A percentile compares a stretch with the other conserved stretches of the same genome.
These are phyloP conservation scores for Drosophila subobscura DNA, from an alignment of 1,140 invertebrate genomes.

Conservation along the genomic window DNA sequence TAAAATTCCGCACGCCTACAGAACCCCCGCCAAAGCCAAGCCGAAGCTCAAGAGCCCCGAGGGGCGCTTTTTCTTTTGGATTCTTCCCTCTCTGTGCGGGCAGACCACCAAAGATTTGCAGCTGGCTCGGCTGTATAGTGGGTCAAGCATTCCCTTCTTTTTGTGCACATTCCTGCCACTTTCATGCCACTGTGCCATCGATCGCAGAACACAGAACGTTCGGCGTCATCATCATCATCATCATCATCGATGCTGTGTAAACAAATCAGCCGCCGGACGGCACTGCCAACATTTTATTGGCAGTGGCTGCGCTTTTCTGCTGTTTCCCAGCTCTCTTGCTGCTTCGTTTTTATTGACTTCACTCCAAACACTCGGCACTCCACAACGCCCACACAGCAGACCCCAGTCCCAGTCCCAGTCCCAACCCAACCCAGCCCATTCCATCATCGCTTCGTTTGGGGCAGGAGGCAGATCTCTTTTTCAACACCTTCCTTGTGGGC, in stretches of 20 bases:
- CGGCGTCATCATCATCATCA: conserved; percentile 2
- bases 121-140: conserved; percentile 47
- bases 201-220: conserved; percentile 8
- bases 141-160: not conserved
- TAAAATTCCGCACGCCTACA: conserved; percentile 74
- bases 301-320: conserved; percentile 54
- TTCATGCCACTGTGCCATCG: conserved; percentile 29
- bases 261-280: conserved; percentile 63
- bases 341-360: conserved; percentile 76
- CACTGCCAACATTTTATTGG: conserved; percentile 78
- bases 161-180: not conserved
- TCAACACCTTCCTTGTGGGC: conserved; percentile 74
- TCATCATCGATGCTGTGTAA: conserved; percentile 60
- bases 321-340: conserved; percentile 30
- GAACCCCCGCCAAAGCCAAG: conserved; percentile 17
- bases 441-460: conserved; percentile 8
- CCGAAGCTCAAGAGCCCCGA: conserved; percentile 28
- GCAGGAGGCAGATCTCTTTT: conserved; percentile 48
- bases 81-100: conserved; percentile 18
- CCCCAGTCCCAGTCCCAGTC: conserved; percentile 18
- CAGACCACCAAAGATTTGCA: conserved; percentile 65
- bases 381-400: conserved; percentile 52
- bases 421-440: conserved; percentile 11
- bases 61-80: conserved; percentile 10
- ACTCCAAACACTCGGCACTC: conserved; percentile 70